A percentile compares a stretch with the other conserved stretches of the same genome.
Evolutionary conservation across 2,888 invertebrate genomes (phyloP).

Genomic region (Nephrocerus scutellatus): DNA sequence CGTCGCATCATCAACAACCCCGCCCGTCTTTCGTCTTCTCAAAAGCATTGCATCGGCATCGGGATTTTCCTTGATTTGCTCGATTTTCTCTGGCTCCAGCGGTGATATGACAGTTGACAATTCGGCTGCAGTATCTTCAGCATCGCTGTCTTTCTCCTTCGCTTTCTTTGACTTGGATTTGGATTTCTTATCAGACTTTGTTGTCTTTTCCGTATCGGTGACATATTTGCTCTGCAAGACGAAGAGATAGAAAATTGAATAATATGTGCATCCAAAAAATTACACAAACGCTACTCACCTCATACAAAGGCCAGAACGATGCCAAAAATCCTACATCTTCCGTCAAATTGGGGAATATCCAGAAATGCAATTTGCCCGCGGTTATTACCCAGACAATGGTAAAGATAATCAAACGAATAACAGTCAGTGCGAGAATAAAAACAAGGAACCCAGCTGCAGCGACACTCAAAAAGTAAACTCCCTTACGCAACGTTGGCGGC

Average conservation of each 20-base stretch:
- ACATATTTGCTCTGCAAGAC: slow-evolving; percentile 64
- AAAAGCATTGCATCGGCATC: slow-evolving; percentile 39
- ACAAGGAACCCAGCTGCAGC: slow-evolving; percentile 93
- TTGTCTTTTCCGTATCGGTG: slow-evolving; percentile 52
- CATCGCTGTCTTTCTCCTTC: slow-evolving; percentile 76
- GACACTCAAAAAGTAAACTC: slow-evolving; percentile 94
- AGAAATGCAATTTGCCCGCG: slow-evolving; percentile 85
- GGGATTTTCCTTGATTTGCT: slow-evolving; percentile 44
- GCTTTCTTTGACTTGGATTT: slow-evolving; percentile 49
- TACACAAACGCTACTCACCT: slow-evolving; percentile 50
- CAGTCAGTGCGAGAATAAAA: slow-evolving; percentile 82
- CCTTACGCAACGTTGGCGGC: slow-evolving; percentile 88
- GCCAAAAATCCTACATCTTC: slow-evolving; percentile 99
- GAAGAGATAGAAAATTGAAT: slow-evolving; percentile 12
- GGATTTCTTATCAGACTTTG: slow-evolving; percentile 54
- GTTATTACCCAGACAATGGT: slow-evolving; percentile 83
- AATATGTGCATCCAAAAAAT: not conserved
- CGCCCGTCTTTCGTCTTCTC: slow-evolving; percentile 33
- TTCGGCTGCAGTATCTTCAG: slow-evolving; percentile 55
- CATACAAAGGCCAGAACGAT: slow-evolving; percentile 95
- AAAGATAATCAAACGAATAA: slow-evolving; percentile 85
- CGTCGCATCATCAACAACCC: slow-evolving; percentile 25
- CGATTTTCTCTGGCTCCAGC: slow-evolving; percentile 41
- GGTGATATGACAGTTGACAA: slow-evolving; percentile 40
- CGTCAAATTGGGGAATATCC: slow-evolving; percentile 98